Conservation (phyloP, 2,797 vertebrate genomes). For the Pseudochaenichthys georgianus region DNA sequence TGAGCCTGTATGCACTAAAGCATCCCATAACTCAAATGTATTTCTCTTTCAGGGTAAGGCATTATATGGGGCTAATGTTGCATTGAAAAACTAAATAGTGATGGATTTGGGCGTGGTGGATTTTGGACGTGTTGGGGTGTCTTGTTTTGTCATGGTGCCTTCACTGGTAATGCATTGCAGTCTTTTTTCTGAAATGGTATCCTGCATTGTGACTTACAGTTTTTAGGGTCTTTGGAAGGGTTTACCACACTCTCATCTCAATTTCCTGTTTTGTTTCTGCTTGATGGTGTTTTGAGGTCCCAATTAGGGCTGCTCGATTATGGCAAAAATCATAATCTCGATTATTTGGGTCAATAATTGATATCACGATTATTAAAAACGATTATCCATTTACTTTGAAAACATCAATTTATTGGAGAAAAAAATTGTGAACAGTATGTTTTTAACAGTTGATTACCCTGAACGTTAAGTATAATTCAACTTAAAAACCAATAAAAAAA, state of each 20-base stretch:
- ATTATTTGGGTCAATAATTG: too few relatives aligned
- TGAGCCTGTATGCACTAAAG: neutral
- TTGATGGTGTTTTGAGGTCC: conserved; percentile 28
- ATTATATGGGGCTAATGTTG: conserved; percentile 14
- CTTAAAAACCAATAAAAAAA: too few relatives aligned
- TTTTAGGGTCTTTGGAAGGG: conserved; percentile 20
- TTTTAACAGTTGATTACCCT: too few relatives aligned
- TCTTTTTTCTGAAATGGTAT: conserved; percentile 33
- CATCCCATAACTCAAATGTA: neutral
- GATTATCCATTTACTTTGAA: too few relatives aligned
- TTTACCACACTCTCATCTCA: conserved; percentile 19
- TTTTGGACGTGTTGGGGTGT: conserved; percentile 31
- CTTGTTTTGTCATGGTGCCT: conserved; percentile 37
- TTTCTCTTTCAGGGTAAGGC: conserved; percentile 2
- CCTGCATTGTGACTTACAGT: conserved; percentile 18
- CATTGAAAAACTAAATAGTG: neutral
- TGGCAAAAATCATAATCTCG: too few relatives aligned
- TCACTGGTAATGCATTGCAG: conserved; percentile 27
- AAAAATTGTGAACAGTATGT: too few relatives aligned
- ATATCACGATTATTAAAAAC: too few relatives aligned
- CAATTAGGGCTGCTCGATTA: neutral
- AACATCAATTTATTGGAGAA: too few relatives aligned
- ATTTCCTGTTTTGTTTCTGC: conserved; percentile 12
- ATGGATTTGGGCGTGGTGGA: conserved; percentile 28
- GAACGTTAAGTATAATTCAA: too few relatives aligned